Conservation (phyloP, 2,888 invertebrate genomes). For the Colletes collaris region DNA sequence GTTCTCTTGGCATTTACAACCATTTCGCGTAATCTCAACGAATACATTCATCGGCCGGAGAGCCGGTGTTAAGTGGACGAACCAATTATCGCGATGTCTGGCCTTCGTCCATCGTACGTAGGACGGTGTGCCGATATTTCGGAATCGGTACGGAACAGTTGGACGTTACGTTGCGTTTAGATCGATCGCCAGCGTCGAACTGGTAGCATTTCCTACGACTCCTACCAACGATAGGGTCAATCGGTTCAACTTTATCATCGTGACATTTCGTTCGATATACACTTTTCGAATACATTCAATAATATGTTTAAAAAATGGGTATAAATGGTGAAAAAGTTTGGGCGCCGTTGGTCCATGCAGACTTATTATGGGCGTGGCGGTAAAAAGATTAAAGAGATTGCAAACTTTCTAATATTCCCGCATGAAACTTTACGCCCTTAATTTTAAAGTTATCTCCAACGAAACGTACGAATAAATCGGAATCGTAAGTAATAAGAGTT, state of each 20-base stretch:
- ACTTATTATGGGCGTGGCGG: too few species aligned
- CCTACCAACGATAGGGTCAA: neutral
- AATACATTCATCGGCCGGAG: conserved; percentile 79
- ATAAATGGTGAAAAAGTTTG: too few species aligned
- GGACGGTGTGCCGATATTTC: conserved; percentile 38
- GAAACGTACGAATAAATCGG: neutral
- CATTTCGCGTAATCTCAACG: conserved; percentile 81
- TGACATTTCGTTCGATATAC: too few species aligned
- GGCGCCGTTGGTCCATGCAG: too few species aligned
- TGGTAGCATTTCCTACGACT: neutral
- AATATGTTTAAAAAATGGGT: too few species aligned
- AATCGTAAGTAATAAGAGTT: neutral
- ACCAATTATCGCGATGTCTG: conserved; percentile 75
- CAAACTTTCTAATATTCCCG: too few species aligned
- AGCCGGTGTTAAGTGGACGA: conserved; percentile 73
- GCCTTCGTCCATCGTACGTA: conserved; percentile 48
- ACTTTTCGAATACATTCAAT: too few species aligned
- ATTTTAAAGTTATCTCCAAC: neutral
- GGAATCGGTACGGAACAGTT: conserved; percentile 8
- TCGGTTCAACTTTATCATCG: too few species aligned
- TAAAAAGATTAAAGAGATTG: too few species aligned
- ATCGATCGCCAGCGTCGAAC: neutral
- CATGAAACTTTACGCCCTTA: neutral
- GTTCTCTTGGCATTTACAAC: conserved; percentile 78
- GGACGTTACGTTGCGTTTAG: neutral